Evolutionary conservation across 2,888 invertebrate species (phyloP).

Genomic region (Adelognathus sp.): DNA sequence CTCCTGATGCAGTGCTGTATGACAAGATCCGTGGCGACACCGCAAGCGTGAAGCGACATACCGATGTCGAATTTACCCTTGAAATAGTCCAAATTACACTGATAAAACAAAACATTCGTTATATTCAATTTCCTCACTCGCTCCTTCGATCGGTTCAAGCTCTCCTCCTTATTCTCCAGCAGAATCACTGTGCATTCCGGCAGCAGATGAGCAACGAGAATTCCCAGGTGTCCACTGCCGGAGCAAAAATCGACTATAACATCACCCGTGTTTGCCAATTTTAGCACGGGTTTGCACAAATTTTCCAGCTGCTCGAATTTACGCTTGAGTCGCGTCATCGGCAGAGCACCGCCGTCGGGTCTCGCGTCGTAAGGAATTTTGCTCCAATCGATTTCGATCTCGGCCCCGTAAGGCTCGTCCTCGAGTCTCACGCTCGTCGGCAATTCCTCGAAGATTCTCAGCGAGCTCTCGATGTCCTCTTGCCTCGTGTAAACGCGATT

Average conservation of each 20-base stretch:
- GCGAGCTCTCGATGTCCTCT: conserved; percentile 86
- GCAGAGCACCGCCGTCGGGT: conserved; percentile 91
- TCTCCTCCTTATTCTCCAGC: conserved; percentile 96
- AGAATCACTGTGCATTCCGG: conserved; percentile 91
- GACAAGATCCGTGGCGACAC: conserved; percentile 96
- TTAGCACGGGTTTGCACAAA: conserved; percentile 89
- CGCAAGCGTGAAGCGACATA: conserved; percentile 95
- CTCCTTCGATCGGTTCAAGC: conserved; percentile 88
- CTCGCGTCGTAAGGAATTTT: conserved; percentile 88
- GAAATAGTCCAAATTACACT: conserved; percentile 96
- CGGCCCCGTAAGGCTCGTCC: conserved; percentile 78
- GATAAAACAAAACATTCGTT: conserved; percentile 89
- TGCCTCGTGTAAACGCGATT: conserved; percentile 90
- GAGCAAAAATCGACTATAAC: conserved; percentile 96
- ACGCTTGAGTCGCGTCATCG: conserved; percentile 86
- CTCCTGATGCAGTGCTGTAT: conserved; percentile 90
- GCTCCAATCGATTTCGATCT: conserved; percentile 86
- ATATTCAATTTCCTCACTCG: conserved; percentile 87
- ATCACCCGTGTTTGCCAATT: conserved; percentile 86
- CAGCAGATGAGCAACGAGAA: conserved; percentile 90
- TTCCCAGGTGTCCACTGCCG: conserved; percentile 96
- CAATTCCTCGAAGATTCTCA: conserved; percentile 82
- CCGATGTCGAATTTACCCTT: conserved; percentile 92
- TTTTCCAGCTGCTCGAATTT: conserved; percentile 95
- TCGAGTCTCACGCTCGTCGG: conserved; percentile 79